Evolutionary conservation across 1,140 invertebrate species (phyloP).

Genomic region (Caerostris extrusa): DNA sequence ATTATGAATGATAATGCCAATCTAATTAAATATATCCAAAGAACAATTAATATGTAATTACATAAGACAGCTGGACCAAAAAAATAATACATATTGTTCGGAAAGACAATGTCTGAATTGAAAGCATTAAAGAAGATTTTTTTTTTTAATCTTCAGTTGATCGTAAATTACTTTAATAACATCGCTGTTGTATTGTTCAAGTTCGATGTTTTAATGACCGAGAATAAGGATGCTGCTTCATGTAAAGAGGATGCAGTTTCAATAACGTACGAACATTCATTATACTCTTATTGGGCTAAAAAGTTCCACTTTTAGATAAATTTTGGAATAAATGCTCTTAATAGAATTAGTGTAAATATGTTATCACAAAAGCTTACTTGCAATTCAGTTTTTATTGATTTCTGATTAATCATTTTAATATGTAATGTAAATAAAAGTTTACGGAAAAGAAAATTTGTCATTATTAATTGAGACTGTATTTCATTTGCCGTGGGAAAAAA

Average conservation of each 20-base stretch:
- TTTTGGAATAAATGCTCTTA: too few species aligned
- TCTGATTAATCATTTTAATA: too few species aligned
- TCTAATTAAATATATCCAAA: neutral
- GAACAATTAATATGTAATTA: neutral
- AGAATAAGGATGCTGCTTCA: neutral
- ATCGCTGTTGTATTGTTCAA: neutral
- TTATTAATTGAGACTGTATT: too few species aligned
- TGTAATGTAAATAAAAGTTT: too few species aligned
- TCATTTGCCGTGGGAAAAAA: too few species aligned
- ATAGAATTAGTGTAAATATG: too few species aligned
- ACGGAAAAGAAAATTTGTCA: too few species aligned
- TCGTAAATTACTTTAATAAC: conserved; percentile 5
- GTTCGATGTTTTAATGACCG: neutral
- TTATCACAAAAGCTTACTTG: too few species aligned
- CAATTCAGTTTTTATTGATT: too few species aligned
- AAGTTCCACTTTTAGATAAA: too few species aligned
- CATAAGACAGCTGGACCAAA: neutral
- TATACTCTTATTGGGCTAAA: too few species aligned
- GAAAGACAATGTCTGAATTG: neutral
- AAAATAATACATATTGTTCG: neutral
- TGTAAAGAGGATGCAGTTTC: neutral
- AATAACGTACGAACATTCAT: too few species aligned
- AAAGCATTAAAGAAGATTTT: neutral
- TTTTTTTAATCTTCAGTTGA: neutral
- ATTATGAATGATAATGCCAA: neutral